Evolutionary conservation across 2,113 vertebrate species (phyloP), one percentile per base, ranked within the genome.

Genomic region (Danionella cerebrum): DNA sequence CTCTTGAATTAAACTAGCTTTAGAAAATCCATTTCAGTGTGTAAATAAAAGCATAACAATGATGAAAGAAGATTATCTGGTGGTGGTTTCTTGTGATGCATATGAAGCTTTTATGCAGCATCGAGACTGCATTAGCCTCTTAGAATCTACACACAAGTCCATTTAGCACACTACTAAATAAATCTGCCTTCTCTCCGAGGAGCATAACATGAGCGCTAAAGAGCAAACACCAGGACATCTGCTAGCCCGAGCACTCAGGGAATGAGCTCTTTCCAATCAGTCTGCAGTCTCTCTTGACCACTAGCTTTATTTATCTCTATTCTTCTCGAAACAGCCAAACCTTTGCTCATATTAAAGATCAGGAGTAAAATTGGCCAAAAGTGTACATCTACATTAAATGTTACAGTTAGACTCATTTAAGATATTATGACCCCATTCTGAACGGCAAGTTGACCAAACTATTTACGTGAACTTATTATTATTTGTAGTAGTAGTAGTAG

Each of bases 101-200:
- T 16, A 22, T 64, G 29, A 35, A 47, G 9, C 25, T 19, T 8
- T 38, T 45, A 13, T 58, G 10, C 66, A 36, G 53, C 31, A 68
- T 19, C 27, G 10, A 69, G 47, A 59, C 33, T 24, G 66, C 51
- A 73, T 64, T 57, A 65, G 24, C 50, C 51, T 42, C 53, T 45
- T 14, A 38, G 58, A 67, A 75, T 71, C 73, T 71, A 75, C 67
- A 75, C 48, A 57, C 24, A 4, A 71, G 63, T 75, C 54, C 67
- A 74, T 74, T 74, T 74, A 53, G 41, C 24, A 42, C 38, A 8
- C 58, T 57, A 59, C 65, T 67, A 67, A 57, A 75, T 75, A 75
- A 71, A 75, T 75, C 68, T 52, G 55, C 24, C 41, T 47, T 31
- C 47, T 63, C 73, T 75, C 68, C 9, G 54, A 57, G 50, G 63